Evolutionary conservation across 2,888 invertebrate genomes (phyloP).

Genomic region (Ecliptopera silaceata): DNA sequence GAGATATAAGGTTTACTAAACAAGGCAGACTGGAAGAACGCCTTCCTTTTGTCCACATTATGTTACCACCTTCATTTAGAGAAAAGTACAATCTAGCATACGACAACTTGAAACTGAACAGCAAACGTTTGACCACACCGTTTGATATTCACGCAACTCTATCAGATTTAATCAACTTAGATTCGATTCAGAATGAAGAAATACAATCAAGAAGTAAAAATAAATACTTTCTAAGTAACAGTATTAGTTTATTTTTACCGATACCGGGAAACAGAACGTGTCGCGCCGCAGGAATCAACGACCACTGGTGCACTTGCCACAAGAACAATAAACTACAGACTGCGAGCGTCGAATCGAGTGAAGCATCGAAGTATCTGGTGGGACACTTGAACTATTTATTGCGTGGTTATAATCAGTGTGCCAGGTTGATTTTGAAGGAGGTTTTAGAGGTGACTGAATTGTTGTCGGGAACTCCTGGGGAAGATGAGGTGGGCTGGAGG

Average conservation of each 20-base stretch:
- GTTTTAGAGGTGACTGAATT: constrained; percentile 87
- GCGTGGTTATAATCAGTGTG: constrained; percentile 85
- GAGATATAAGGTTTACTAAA: constrained; percentile 90
- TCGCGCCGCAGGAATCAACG: constrained; percentile 88
- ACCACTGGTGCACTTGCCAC: constrained; percentile 96
- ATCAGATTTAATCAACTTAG: constrained; percentile 84
- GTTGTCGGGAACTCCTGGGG: constrained; percentile 62
- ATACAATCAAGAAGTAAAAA: constrained; percentile 58
- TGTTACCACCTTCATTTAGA: constrained; percentile 89
- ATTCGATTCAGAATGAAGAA: constrained; percentile 67
- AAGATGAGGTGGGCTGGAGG: constrained; percentile 70
- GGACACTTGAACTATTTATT: constrained; percentile 86
- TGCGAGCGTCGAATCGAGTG: constrained; percentile 78
- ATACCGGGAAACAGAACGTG: constrained; percentile 90
- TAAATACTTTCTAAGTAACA: constrained; percentile 73
- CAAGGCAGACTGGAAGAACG: constrained; percentile 95
- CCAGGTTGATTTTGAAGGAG: constrained; percentile 82
- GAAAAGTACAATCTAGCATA: constrained; percentile 84
- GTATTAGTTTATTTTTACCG: constrained; percentile 90
- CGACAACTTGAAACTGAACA: constrained; percentile 86
- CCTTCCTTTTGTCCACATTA: constrained; percentile 89
- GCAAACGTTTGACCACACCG: constrained; percentile 88
- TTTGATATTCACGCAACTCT: constrained; percentile 93
- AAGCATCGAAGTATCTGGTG: constrained; percentile 85
- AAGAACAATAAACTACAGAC: constrained; percentile 82